Conservation (phyloP, 2,113 vertebrate species). For the Tor tambroides region DNA sequence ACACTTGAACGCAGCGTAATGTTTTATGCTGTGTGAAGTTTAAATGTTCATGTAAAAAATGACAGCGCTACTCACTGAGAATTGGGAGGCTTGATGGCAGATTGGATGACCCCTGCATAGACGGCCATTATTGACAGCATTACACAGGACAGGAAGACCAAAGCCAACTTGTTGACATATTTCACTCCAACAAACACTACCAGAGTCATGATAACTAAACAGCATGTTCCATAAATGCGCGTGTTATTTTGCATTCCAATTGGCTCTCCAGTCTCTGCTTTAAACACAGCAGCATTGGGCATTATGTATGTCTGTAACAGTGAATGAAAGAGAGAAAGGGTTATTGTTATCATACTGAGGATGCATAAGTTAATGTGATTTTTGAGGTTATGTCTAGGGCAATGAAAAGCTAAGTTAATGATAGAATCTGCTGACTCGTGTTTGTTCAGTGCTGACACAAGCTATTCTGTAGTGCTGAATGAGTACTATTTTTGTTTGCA, state of each 20-base stretch:
- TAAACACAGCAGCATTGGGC: slow-evolving; percentile 78
- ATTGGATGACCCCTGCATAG: slow-evolving; percentile 91
- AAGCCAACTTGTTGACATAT: slow-evolving; percentile 94
- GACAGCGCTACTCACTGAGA: slow-evolving; percentile 78
- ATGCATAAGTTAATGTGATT: background rate
- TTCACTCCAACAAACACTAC: slow-evolving; percentile 96
- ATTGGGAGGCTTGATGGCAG: slow-evolving; percentile 78
- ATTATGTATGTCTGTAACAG: slow-evolving; percentile 85
- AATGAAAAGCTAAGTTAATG: background rate
- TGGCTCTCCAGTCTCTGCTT: slow-evolving; percentile 18
- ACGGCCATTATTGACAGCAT: slow-evolving; percentile 93
- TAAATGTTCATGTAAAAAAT: background rate
- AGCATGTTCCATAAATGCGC: slow-evolving; percentile 88
- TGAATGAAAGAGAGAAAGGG: slow-evolving; percentile 7
- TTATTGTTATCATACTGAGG: background rate
- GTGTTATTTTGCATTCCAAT: slow-evolving; percentile 80
- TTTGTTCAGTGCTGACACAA: background rate
- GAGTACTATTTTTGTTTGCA: background rate
- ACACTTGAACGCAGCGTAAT: background rate
- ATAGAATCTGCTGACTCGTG: background rate
- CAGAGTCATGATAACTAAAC: slow-evolving; percentile 86
- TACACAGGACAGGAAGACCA: slow-evolving; percentile 94
- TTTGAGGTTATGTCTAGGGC: background rate
- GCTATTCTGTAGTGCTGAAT: background rate
- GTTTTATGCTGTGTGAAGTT: background rate